Conservation (phyloP, 2,113 vertebrate genomes). For the Apus apus region DNA sequence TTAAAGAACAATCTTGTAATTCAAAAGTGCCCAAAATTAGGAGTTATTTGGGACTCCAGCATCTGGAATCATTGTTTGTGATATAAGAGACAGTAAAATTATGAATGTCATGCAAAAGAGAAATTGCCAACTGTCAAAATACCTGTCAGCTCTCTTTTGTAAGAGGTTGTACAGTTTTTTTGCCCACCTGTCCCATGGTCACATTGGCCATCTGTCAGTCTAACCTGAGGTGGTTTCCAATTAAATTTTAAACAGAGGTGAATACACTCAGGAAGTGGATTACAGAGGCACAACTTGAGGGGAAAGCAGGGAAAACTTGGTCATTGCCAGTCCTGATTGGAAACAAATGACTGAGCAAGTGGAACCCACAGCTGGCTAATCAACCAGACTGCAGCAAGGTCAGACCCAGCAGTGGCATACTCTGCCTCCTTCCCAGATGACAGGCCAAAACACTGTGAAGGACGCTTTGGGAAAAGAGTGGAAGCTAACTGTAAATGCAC, state of each 20-base stretch:
- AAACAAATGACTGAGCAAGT: not conserved
- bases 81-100: not conserved
- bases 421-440: not conserved
- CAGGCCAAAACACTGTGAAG: not conserved
- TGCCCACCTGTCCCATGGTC: not conserved
- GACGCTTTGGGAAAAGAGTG: fast-evolving
- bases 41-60: not conserved
- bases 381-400: not conserved
- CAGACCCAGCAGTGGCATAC: not conserved
- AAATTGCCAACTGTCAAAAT: not conserved
- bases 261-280: not conserved
- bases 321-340: not conserved
- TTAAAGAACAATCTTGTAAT: not conserved
- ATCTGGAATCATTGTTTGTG: not conserved
- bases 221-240: not conserved
- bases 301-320: not conserved
- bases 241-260: not conserved
- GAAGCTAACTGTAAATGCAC: not conserved
- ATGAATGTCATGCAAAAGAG: not conserved
- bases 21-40: not conserved
- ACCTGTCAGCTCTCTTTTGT: not conserved
- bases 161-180: not conserved
- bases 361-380: not conserved
- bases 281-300: not conserved
- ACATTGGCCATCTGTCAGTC: not conserved